phyloP scores from a whole-genome alignment of 2,797 vertebrate genomes.

The Aldrovandia affinis region DNA sequence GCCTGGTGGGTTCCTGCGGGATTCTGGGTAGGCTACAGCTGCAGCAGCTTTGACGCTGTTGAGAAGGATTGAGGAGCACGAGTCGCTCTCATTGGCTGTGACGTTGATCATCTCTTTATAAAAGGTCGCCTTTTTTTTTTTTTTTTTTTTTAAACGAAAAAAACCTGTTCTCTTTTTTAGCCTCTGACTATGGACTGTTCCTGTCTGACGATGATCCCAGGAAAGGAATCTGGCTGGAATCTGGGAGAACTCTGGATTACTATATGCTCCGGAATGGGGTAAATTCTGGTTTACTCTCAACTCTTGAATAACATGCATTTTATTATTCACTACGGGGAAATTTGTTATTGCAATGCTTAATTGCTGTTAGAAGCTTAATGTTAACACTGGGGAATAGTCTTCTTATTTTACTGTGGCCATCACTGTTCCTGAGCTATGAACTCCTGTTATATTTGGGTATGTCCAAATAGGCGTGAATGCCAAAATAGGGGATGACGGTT shows the following conservation, averaged over 20 bases:
- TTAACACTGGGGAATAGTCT: too few relatives aligned
- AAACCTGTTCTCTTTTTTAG: conserved; percentile 67
- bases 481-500: too few relatives aligned
- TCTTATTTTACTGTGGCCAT: too few relatives aligned
- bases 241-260: conserved; percentile 95
- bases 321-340: not conserved
- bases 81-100: not conserved
- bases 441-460: too few relatives aligned
- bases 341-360: not conserved
- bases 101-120: conserved; percentile 21
- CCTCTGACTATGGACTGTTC: conserved; percentile 96
- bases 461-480: too few relatives aligned
- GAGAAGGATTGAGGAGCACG: not conserved
- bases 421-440: too few relatives aligned
- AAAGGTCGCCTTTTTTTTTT: not conserved
- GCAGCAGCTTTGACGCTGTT: not conserved
- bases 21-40: not conserved
- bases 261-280: conserved; percentile 99
- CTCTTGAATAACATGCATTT: too few relatives aligned
- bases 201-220: conserved; percentile 95
- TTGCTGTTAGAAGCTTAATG: too few relatives aligned
- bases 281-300: conserved; percentile 47
- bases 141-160: too few relatives aligned
- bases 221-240: conserved; percentile 98
- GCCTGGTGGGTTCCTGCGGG: not conserved